Base-by-base conservation (phyloP, 2,113 vertebrate genomes). In the Grus americana region DNA sequence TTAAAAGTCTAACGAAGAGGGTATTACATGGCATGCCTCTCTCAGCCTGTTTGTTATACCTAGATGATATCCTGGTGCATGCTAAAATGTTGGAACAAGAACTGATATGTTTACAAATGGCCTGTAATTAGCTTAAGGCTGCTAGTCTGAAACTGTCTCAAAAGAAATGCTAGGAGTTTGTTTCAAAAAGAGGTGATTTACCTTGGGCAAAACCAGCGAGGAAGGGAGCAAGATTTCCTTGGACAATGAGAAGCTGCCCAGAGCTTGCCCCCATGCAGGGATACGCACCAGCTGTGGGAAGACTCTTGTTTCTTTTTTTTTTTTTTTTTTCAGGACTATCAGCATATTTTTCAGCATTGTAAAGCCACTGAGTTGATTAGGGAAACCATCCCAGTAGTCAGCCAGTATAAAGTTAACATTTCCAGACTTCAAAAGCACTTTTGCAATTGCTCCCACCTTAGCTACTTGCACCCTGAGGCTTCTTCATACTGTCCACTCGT, bases 11-110 rank as follows among this genome's bases (percentile, higher is more conserved):
- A 95, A 91, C 4, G 27, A 87, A 96, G 66, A 91, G 92, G 49
- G 94, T 96, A 91, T 97, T 97, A 96, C 46, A 90, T 79, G 74
- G 90, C 78, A 96, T 91, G 96, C 96, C 93, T 97, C 96, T 97
- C 96, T 97, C 81, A 97, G 93, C 94, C 78, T 96, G 96, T 97
- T 96, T 97, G 96, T 95, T 96, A 91, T 93, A 97, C 85, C 81
- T 96, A 96, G 87, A 96, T 96, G 95, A 96, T 90, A 95, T 85
- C 79, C 95, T 75, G n/a, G 74, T 95, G 87, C 93, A 82, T 79
- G 78, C 62, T 88, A 89, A 95, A 96, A 44, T 62, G 90, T n/a
- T 97, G 96, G 95, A 97, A 96, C 95, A 88, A 85, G 94, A 96
- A 95, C 94, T 65, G 90, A 93, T 96, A 82, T 27, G 1, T 94